Evolutionary conservation across 2,888 invertebrate genomes (phyloP).

Genomic region (Drosophila mettleri): DNA sequence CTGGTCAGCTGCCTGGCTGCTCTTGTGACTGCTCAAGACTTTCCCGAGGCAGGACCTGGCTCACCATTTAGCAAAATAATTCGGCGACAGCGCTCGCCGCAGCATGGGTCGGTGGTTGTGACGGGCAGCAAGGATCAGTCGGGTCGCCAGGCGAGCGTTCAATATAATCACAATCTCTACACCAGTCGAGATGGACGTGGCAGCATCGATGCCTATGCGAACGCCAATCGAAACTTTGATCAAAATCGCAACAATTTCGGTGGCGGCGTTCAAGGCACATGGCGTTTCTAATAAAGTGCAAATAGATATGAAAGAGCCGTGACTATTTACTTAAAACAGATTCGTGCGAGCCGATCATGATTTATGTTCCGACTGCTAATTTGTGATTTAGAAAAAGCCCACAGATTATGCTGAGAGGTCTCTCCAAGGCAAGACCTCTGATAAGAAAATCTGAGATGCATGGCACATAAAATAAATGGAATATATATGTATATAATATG

Average conservation of each 20-base stretch:
- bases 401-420: constrained; percentile 15
- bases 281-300: constrained; percentile 51
- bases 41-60: not conserved
- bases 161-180: constrained; percentile 73
- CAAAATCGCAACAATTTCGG: constrained; percentile 59
- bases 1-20: constrained; percentile 37
- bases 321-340: constrained; percentile 3
- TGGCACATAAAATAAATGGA: not conserved
- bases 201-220: constrained; percentile 70
- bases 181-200: constrained; percentile 67
- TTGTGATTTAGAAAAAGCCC: not conserved
- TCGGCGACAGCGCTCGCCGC: constrained; percentile 18
- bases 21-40: constrained; percentile 5
- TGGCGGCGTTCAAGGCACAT: constrained; percentile 58
- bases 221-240: constrained; percentile 65
- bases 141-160: constrained; percentile 59
- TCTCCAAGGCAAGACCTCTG: constrained; percentile 1
- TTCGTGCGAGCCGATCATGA: not conserved
- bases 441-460: constrained; percentile 28
- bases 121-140: constrained; percentile 47
- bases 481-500: not conserved
- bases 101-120: constrained; percentile 49
- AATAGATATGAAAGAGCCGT: constrained; percentile 5
- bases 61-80: not conserved
- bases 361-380: constrained; percentile 4